These are phyloP conservation scores for Alligator sinensis DNA, from an alignment of 2,113 vertebrate species.

Conservation along the genomic window DNA sequence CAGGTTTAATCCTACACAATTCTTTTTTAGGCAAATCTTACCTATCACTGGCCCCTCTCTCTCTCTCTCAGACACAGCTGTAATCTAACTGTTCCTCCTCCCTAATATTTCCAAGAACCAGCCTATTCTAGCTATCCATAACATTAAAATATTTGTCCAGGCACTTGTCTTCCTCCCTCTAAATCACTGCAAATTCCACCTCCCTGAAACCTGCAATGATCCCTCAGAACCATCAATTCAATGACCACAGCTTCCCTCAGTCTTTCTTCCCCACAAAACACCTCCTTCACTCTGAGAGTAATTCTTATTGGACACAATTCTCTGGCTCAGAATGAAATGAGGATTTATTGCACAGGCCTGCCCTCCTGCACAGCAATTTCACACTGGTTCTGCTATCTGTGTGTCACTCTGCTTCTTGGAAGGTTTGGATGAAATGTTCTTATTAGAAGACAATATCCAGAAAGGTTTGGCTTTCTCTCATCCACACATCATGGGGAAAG, in stretches of 20 bases:
- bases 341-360: too few species aligned
- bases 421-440: not conserved
- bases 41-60: not conserved
- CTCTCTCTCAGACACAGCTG: not conserved
- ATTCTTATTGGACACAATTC: not conserved
- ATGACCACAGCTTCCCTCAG: not conserved
- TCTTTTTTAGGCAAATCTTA: not conserved
- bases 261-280: not conserved
- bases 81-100: not conserved
- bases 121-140: not conserved
- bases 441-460: not conserved
- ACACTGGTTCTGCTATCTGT: not conserved
- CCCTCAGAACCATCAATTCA: not conserved
- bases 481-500: not conserved
- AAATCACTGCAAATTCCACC: not conserved
- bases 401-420: not conserved
- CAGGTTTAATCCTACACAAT: not conserved
- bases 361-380: not conserved
- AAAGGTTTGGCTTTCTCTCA: not conserved
- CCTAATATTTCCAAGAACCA: not conserved
- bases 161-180: not conserved
- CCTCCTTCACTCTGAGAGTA: not conserved
- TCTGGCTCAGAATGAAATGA: not conserved
- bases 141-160: not conserved
- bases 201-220: not conserved